Conservation (phyloP, 2,113 vertebrate genomes). For the Pogonocichla stellata region DNA sequence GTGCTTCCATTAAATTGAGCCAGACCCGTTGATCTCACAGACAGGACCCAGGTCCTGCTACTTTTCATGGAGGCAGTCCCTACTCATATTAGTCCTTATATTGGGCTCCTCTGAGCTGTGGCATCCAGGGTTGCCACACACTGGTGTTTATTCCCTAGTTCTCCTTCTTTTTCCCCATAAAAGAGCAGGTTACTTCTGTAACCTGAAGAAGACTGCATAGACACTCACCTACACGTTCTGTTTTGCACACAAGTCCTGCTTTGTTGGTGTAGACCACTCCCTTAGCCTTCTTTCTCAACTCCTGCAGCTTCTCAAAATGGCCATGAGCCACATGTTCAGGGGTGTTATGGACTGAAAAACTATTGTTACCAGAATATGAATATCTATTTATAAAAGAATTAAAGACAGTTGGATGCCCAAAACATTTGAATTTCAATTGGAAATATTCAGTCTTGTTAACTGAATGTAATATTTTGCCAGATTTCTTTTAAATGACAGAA, state of each 20-base stretch:
- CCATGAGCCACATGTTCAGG: neutral
- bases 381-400: constrained; percentile 19
- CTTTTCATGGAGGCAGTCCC: neutral
- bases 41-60: neutral
- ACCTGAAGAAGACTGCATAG: neutral
- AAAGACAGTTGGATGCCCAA: neutral
- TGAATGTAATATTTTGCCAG: constrained; percentile 6
- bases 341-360: neutral
- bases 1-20: neutral
- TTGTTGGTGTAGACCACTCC: neutral
- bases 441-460: neutral
- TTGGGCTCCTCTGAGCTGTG: neutral
- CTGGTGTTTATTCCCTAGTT: neutral
- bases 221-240: fast-evolving
- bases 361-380: neutral
- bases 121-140: neutral
- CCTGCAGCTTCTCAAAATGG: neutral
- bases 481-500: constrained; percentile 18
- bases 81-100: neutral
- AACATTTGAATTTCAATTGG: constrained; percentile 25
- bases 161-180: neutral
- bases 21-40: neutral
- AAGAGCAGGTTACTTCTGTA: neutral
- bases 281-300: neutral
- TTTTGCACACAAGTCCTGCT: neutral